phyloP scores from a whole-genome alignment of 1,140 invertebrate species.

The Drosophila aff. region DNA sequence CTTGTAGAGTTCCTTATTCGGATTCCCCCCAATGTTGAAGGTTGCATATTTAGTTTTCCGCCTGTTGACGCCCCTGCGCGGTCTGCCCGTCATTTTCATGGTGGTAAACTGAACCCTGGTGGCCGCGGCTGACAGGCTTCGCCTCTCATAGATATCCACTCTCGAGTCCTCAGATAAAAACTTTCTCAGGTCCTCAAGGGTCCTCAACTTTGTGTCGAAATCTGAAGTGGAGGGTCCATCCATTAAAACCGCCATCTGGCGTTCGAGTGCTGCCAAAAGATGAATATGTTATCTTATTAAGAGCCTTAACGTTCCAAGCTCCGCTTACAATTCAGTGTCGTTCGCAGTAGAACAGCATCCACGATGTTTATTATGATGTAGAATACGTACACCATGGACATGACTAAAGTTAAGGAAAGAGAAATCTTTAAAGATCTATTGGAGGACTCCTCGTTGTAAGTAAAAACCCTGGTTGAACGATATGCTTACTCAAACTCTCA shows the following conservation, averaged over 20 bases:
- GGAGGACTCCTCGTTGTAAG: too few relatives aligned
- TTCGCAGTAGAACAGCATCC: constrained; percentile 23
- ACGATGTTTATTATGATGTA: constrained; percentile 33
- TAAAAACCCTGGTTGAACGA: too few relatives aligned
- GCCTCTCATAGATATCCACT: constrained; percentile 34
- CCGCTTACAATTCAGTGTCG: constrained; percentile 21
- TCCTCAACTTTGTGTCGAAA: background rate
- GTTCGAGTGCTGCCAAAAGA: background rate
- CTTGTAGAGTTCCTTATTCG: constrained; percentile 8
- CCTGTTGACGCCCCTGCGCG: background rate
- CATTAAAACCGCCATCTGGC: background rate
- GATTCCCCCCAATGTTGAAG: background rate
- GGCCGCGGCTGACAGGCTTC: background rate
- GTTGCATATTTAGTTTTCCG: background rate
- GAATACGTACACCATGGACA: constrained; percentile 15
- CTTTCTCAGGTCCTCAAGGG: background rate
- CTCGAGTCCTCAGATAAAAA: background rate
- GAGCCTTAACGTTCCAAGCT: background rate
- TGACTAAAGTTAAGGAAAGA: background rate
- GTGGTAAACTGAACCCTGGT: constrained; percentile 5
- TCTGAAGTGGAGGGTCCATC: background rate
- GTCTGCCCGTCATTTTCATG: background rate
- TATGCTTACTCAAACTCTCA: background rate
- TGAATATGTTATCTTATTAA: too few relatives aligned
- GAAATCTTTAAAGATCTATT: too few relatives aligned